Evolutionary conservation across 2,888 invertebrate species (phyloP), one percentile per base, ranked within the genome.

Genomic region (Eudemis profundana): DNA sequence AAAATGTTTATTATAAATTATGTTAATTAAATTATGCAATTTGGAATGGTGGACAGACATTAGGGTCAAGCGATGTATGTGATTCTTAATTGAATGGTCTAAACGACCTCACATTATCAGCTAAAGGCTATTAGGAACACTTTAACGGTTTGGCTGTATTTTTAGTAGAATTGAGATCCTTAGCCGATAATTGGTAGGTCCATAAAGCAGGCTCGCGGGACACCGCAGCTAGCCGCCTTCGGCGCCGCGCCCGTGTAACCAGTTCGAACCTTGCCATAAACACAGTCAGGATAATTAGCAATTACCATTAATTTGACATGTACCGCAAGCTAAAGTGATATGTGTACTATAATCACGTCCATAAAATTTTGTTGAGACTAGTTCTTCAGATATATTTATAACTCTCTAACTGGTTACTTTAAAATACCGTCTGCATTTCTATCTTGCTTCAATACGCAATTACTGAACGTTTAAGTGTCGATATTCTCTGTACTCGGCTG

Each of bases 241-340:
- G 38, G 23, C 46, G 46, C 15, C 44, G 44, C 61, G 47, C 60
- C 27, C 42, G 40, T 57, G 66, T 14, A 69, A 69, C 71, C 71
- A 68, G 70, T 69, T 67, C 38, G 21, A 62, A 38, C 47, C 46
- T 59, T 38, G 61, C 65, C 64, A 70, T 69, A 70, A 73, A 72
- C 68, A 70, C 63, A 66, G 54, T 54, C 64, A 46, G 50, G 63
- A 70, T 72, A 71, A 73, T 73, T 73, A 68, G 69, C 67, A 61
- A 61, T 61, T 53, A 61, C 46, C 53, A 53, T 61, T 53, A 23
- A 44, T 53, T 61, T 46, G 33, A 53, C 53, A 23, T 61, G 36
- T 38, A 54, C 47, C 36, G 44, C 38, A 54, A 67, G 36, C 61
- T 53, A 53, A 63, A 61, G 42, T 59, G 53, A 54, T 51, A 42